Percentiles rank a stretch among this genome's conserved stretches.
phyloP scores from a whole-genome alignment of 2,888 invertebrate genomes.

The Parnassius mnemosyne region DNA sequence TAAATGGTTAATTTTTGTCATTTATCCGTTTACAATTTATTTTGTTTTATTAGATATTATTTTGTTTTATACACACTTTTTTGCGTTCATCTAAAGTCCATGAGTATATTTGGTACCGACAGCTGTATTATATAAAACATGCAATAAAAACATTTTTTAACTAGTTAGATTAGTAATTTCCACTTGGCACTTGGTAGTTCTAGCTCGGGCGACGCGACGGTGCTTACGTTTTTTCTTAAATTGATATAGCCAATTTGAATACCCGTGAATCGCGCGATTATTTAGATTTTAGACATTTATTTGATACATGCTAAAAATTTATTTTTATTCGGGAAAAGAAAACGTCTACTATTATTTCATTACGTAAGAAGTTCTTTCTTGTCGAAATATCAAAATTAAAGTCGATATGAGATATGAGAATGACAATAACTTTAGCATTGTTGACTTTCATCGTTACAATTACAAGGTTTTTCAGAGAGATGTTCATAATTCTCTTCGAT shows the following conservation, averaged over 20 bases:
- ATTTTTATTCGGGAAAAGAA: conserved; percentile 14
- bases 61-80: no score
- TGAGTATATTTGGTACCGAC: no score
- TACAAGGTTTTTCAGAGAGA: conserved; percentile 3
- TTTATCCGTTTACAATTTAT: no score
- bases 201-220: conserved; percentile 2
- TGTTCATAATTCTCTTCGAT: conserved; percentile 8
- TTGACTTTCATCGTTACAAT: conserved; percentile 32
- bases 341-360: conserved; percentile 14
- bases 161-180: not conserved
- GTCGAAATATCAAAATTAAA: conserved; percentile 13
- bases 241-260: conserved; percentile 18
- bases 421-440: conserved; percentile 25
- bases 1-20: no score
- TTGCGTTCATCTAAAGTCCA: no score
- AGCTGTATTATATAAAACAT: no score
- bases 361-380: conserved; percentile 18
- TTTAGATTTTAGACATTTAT: not conserved
- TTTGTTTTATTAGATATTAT: no score
- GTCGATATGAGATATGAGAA: not conserved
- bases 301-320: not conserved
- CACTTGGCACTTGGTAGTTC: conserved; percentile 8
- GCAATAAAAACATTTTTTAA: no score
- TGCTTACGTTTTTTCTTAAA: conserved; percentile 1
- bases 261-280: conserved; percentile 12